Evolutionary conservation across 1,140 invertebrate genomes (phyloP).

Genomic region (Aporrectodea caliginosa): DNA sequence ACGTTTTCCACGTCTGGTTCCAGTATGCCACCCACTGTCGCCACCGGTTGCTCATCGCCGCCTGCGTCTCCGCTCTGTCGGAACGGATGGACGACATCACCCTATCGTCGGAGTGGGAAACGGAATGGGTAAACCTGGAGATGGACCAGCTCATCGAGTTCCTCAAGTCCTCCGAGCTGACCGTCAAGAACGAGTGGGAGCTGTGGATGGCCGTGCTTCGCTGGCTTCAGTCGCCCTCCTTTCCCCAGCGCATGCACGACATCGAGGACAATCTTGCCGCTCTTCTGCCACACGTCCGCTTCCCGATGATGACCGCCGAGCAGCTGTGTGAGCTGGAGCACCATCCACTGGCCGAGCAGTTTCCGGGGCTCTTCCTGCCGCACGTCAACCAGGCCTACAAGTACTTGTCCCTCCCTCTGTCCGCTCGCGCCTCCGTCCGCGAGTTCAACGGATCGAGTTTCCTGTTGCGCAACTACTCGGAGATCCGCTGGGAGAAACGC

Average conservation of each 20-base stretch:
- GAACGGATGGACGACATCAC: conserved; percentile 54
- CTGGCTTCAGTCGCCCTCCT: conserved; percentile 42
- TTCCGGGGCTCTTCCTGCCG: conserved; percentile 49
- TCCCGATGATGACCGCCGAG: conserved; percentile 57
- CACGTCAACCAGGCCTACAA: conserved; percentile 55
- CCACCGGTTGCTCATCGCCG: conserved; percentile 46
- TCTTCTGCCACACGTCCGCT: conserved; percentile 46
- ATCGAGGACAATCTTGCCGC: conserved; percentile 45
- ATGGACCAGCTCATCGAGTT: conserved; percentile 56
- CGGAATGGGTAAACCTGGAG: conserved; percentile 55
- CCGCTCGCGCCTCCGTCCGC: conserved; percentile 46
- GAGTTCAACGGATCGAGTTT: conserved; percentile 50
- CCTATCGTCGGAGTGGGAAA: conserved; percentile 54
- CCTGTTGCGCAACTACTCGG: conserved; percentile 55
- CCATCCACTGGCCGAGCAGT: conserved; percentile 42
- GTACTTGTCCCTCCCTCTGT: conserved; percentile 53
- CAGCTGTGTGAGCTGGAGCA: conserved; percentile 53
- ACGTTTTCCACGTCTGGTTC: conserved; percentile 58
- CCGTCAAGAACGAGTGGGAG: conserved; percentile 50
- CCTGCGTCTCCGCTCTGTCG: conserved; percentile 52
- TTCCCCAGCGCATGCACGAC: conserved; percentile 43
- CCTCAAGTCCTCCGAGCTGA: conserved; percentile 53
- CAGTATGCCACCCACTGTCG: conserved; percentile 57
- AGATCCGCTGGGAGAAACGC: conserved; percentile 56
- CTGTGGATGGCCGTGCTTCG: conserved; percentile 46